Base-by-base conservation (phyloP, 1,140 invertebrate genomes). In the Dryas iulia region DNA sequence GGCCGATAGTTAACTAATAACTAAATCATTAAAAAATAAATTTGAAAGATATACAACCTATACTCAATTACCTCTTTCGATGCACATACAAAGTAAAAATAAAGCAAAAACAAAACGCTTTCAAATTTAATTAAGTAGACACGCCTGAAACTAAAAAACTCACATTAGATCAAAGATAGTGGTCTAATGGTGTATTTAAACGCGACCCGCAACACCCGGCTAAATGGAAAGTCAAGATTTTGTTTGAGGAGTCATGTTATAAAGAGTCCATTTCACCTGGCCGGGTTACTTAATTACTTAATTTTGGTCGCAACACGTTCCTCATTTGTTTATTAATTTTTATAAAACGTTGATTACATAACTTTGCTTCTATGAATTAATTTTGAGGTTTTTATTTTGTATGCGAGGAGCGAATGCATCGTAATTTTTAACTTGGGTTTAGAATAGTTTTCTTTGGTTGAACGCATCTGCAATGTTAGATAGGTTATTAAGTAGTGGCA, bases 271-370 rank as follows among this genome's bases (percentile, higher is more conserved):
- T 69, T 71, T 39, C 39, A 73, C 61, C 62, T 69, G 5, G 35
- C 47, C 47, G 71, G 53, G 66, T 66, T 26, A 59, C 58, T 68
- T 73, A 72, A 78, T 78, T 74, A 76, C 72, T 76, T 78, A 78
- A 78, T 78, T 74, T 72, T 8, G 39, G 39, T 47, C 39, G 39
- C 39, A 47, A 47, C 18, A 65, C 59, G 66, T 58, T 71, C 61
- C 71, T 68, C 31, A 25, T 66, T 59, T 24, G 47, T 62, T 62
- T 35, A 52, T 62, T 62, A 52, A 52, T 47, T 26, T 74, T 73
- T 71, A 68, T 76, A 71, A 76, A 66, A 63, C 56, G 59, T 31
- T 52, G 33, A 69, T 52, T 64, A 52, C 39, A 23, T 69, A 53
- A 65, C 58, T 26, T 56, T 60, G 47, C 39, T 18, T 21, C 39